Evolutionary conservation across 2,113 vertebrate species (phyloP), one percentile per base, ranked within the genome.

Genomic region (Elachura formosa): DNA sequence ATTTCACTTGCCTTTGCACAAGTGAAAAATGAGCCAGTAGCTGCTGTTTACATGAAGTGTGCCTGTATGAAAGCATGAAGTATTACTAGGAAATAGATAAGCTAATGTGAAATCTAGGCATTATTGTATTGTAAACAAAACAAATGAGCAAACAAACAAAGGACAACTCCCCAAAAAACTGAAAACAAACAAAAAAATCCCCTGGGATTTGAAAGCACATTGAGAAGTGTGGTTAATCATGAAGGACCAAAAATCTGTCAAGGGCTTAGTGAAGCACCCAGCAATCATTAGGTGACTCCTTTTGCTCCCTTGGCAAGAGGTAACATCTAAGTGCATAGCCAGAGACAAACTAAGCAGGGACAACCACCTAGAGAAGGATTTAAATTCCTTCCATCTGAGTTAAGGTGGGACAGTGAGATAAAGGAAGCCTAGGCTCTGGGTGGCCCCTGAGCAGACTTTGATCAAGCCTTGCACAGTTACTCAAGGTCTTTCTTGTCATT

Each of bases 391-490:
- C 43, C 45, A 0, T 43, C 14, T 34, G n/a, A 68, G 6, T 26
- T 67, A 16, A 67, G 58, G 62, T 76, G 49, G 22, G 9, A 71
- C 20, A 24, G 49, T 14, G 12, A 22, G 36, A 6, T 72, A 36
- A 34, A n/a, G 43, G 29, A 81, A 86, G 26, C 23, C 29, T 81
- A 2, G 1, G 31, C 25, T 36, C 31, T 61, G 62, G 28, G n/a
- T 41, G 58, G 38, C 14, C 29, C 10, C 45, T 0, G 0, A 13
- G 28, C 10, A 31, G 31, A 9, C 12, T 83, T 21, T 0, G 0
- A 10, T 49, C 43, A 45, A 74, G 46, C 51, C 38, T 56, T 15
- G 4, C 41, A 16, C 15, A 52, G 33, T 52, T 61, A 21, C 36
- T 75, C 24, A 45, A 31, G 71, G 14, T 79, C 12, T 59, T 63